Evolutionary conservation across 1,140 invertebrate species (phyloP).

Genomic region (Chelonus insularis): DNA sequence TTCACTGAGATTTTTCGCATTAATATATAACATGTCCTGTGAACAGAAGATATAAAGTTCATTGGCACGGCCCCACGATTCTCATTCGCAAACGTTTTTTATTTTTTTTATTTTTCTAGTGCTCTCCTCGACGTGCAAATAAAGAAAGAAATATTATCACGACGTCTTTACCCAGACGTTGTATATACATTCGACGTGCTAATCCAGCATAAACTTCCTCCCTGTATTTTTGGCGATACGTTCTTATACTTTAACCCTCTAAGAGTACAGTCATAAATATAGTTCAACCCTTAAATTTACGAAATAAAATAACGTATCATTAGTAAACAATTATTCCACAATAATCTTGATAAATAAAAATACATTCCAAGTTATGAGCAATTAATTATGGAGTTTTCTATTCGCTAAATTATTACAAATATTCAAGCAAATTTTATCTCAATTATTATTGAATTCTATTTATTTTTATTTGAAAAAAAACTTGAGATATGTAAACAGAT

Average conservation of each 20-base stretch:
- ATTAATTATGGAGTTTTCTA: no score
- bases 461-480: no score
- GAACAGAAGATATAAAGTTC: neutral
- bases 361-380: no score
- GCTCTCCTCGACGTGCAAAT: conserved; percentile 7
- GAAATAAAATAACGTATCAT: no score
- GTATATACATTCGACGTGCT: conserved; percentile 7
- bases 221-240: neutral
- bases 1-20: neutral
- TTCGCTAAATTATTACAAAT: no score
- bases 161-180: conserved; percentile 2
- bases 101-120: conserved; percentile 2
- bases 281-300: no score
- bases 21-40: neutral
- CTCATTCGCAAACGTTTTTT: neutral
- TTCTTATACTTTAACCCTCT: neutral
- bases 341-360: no score
- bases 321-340: no score
- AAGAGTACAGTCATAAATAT: no score
- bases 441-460: no score
- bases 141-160: conserved; percentile 16
- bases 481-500: no score
- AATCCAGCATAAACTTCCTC: conserved; percentile 9
- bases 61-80: neutral
- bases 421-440: no score